Evolutionary conservation across 2,797 vertebrate genomes (phyloP).

Genomic region (Sebastes vulpes): DNA sequence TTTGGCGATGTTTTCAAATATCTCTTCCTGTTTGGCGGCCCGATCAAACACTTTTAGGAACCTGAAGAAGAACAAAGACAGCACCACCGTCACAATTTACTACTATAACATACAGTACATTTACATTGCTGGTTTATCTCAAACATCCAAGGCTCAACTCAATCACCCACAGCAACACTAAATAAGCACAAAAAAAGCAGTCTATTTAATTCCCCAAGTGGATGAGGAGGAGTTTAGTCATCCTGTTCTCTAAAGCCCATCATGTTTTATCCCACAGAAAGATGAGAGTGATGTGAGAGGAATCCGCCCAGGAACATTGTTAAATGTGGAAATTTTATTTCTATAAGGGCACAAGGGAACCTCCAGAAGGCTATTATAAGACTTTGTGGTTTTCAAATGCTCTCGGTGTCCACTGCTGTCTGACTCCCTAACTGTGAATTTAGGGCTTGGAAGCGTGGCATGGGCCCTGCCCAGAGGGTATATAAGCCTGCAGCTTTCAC

Average conservation of each 20-base stretch:
- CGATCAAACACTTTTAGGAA: constrained; percentile 97
- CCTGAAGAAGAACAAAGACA: constrained; percentile 73
- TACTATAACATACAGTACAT: neutral
- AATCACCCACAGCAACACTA: constrained; percentile 20
- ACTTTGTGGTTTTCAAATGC: constrained; percentile 70
- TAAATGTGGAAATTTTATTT: constrained; percentile 81
- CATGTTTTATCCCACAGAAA: constrained; percentile 56
- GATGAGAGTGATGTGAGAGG: constrained; percentile 55
- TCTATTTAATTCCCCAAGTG: constrained; percentile 32
- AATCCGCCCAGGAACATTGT: constrained; percentile 65
- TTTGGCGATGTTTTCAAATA: constrained; percentile 94
- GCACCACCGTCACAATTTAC: neutral
- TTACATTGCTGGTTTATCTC: constrained; percentile 1
- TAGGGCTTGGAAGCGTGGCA: constrained; percentile 73
- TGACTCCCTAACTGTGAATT: constrained; percentile 77
- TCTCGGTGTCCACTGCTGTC: constrained; percentile 71
- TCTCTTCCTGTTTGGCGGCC: constrained; percentile 90
- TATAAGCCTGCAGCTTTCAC: constrained; percentile 66
- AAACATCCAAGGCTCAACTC: constrained; percentile 4
- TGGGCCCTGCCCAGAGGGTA: constrained; percentile 67
- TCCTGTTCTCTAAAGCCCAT: constrained; percentile 53
- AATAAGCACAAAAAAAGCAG: constrained; percentile 35
- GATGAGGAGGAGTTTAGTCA: constrained; percentile 47
- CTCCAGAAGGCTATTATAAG: constrained; percentile 75
- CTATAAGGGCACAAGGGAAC: constrained; percentile 75